Conservation (phyloP, 2,113 vertebrate genomes). For the Hydrochoerus hydrochaeris region DNA sequence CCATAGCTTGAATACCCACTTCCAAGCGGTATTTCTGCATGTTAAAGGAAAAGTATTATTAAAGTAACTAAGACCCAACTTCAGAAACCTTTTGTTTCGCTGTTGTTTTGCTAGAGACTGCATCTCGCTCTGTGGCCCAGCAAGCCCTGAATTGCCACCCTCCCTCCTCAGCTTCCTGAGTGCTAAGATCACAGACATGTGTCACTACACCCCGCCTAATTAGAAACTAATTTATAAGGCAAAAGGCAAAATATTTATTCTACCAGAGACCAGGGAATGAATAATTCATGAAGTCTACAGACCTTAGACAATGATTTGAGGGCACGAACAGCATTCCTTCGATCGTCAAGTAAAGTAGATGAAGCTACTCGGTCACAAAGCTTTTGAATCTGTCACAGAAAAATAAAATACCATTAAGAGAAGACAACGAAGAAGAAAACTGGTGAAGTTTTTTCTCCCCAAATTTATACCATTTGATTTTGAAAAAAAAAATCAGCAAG, state of each 20-base stretch:
- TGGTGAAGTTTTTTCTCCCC: neutral
- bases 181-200: neutral
- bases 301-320: slow-evolving; percentile 96
- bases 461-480: neutral
- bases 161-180: neutral
- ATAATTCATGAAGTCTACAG: neutral
- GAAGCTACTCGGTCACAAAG: slow-evolving; percentile 97
- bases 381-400: slow-evolving; percentile 93
- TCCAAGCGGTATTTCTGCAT: slow-evolving; percentile 96
- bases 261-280: neutral
- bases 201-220: neutral
- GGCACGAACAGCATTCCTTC: slow-evolving; percentile 96
- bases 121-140: neutral
- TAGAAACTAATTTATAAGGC: neutral
- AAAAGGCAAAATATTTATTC: neutral
- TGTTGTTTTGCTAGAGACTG: neutral
- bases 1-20: slow-evolving; percentile 96
- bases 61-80: neutral
- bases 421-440: neutral
- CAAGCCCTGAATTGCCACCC: neutral
- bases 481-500: neutral
- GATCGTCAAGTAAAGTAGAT: slow-evolving; percentile 96
- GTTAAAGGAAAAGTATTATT: neutral
- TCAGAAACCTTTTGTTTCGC: neutral
- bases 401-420: neutral